phyloP scores from a whole-genome alignment of 2,797 vertebrate species.

The Pseudomugil tenellus region DNA sequence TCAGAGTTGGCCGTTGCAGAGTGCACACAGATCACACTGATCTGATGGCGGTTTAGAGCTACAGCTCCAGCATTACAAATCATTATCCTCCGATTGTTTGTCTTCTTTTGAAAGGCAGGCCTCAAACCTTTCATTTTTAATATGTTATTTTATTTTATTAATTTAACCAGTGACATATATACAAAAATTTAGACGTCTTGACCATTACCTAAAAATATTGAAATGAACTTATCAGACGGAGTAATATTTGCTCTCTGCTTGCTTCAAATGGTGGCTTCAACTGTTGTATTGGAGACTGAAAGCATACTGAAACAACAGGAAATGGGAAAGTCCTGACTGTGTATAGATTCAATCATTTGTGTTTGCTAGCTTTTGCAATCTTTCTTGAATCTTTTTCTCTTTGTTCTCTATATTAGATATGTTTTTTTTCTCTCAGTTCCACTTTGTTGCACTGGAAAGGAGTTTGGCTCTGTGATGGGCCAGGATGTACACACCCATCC shows the following conservation, averaged over 20 bases:
- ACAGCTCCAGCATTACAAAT: too few relatives aligned
- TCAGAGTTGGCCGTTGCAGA: too few relatives aligned
- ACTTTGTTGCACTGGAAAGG: conserved; percentile 9
- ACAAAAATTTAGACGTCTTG: too few relatives aligned
- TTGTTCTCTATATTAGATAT: conserved; percentile 13
- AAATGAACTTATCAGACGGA: not conserved
- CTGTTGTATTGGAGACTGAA: not conserved
- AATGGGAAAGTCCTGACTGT: not conserved
- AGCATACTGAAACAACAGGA: conserved; percentile 18
- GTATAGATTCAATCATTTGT: conserved; percentile 4
- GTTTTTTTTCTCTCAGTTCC: conserved; percentile 13
- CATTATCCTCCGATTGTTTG: too few relatives aligned
- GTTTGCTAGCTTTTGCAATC: not conserved
- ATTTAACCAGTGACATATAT: too few relatives aligned
- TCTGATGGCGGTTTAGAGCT: too few relatives aligned
- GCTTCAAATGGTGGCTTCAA: not conserved
- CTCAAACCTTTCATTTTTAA: too few relatives aligned
- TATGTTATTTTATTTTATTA: too few relatives aligned
- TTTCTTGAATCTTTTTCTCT: conserved; percentile 1
- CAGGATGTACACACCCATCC: conserved; percentile 40
- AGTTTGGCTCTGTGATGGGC: conserved; percentile 38
- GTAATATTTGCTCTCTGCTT: not conserved
- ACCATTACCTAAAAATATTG: too few relatives aligned
- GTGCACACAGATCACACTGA: too few relatives aligned
- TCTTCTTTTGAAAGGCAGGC: too few relatives aligned